Conservation (phyloP, 2,888 invertebrate genomes). For the Gryllus longicercus region DNA sequence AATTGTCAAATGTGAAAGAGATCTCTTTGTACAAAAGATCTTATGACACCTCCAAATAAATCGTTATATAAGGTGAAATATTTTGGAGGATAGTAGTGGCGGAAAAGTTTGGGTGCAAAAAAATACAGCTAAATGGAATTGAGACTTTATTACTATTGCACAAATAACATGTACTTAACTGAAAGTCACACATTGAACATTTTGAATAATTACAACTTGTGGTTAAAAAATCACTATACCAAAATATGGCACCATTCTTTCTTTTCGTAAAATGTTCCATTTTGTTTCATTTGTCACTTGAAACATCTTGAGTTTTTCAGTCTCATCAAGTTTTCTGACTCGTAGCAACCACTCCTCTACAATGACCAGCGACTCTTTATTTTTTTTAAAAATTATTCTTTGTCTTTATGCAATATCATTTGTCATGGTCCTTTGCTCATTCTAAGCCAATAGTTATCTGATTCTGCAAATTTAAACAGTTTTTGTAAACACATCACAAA, state of each 20-base stretch:
- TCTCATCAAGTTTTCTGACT: not conserved
- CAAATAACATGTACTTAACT: slow-evolving; percentile 9
- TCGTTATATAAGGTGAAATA: too few species aligned
- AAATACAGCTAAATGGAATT: not conserved
- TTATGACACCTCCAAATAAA: too few species aligned
- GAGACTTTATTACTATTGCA: slow-evolving; percentile 11
- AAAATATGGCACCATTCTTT: slow-evolving; percentile 11
- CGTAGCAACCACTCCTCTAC: not conserved
- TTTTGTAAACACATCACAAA: slow-evolving; percentile 11
- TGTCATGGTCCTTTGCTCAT: slow-evolving; percentile 1
- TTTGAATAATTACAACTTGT: slow-evolving; percentile 11
- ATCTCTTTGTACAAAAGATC: too few species aligned
- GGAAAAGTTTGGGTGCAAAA: not conserved
- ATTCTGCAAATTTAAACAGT: not conserved
- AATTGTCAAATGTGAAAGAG: too few species aligned
- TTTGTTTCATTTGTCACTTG: slow-evolving; percentile 8
- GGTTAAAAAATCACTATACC: slow-evolving; percentile 17
- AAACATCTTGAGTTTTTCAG: slow-evolving; percentile 10
- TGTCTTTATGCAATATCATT: not conserved
- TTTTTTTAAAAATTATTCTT: not conserved
- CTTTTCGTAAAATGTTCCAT: slow-evolving; percentile 4
- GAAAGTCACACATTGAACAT: slow-evolving; percentile 6
- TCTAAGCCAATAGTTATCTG: not conserved
- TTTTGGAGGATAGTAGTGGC: too few species aligned
- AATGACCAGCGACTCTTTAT: not conserved